These are phyloP conservation scores for Crotalus horridus DNA, from an alignment of 2,113 vertebrate genomes.

Conservation along the genomic window DNA sequence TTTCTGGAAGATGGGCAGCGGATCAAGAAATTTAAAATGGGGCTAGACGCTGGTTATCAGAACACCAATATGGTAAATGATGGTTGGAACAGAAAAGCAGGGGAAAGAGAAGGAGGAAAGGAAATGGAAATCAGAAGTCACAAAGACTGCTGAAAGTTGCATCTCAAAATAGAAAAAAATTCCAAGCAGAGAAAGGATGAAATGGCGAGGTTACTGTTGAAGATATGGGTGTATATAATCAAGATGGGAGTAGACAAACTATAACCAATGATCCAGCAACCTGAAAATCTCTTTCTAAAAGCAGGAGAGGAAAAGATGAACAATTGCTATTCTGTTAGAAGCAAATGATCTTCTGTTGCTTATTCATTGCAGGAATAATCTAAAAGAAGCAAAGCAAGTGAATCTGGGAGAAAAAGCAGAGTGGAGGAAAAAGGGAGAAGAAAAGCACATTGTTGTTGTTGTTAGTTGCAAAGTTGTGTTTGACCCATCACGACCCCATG, in stretches of 20 bases:
- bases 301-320: not conserved
- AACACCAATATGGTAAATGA: not conserved
- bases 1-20: not conserved
- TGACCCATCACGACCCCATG: too few species aligned
- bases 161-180: not conserved
- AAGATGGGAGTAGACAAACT: not conserved
- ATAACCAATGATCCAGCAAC: not conserved
- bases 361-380: not conserved
- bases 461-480: too few species aligned
- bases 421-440: not conserved
- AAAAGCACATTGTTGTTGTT: not conserved
- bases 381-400: not conserved
- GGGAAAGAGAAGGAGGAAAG: not conserved
- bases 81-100: not conserved
- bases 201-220: not conserved
- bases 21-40: not conserved
- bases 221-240: not conserved
- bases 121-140: not conserved
- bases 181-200: not conserved
- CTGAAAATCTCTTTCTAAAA: not conserved
- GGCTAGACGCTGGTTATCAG: not conserved
- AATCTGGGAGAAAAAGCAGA: not conserved
- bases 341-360: not conserved
- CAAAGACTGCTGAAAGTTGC: not conserved
- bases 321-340: not conserved